Evolutionary conservation across 2,113 vertebrate genomes (phyloP).

Genomic region (Gallinago undulata): DNA sequence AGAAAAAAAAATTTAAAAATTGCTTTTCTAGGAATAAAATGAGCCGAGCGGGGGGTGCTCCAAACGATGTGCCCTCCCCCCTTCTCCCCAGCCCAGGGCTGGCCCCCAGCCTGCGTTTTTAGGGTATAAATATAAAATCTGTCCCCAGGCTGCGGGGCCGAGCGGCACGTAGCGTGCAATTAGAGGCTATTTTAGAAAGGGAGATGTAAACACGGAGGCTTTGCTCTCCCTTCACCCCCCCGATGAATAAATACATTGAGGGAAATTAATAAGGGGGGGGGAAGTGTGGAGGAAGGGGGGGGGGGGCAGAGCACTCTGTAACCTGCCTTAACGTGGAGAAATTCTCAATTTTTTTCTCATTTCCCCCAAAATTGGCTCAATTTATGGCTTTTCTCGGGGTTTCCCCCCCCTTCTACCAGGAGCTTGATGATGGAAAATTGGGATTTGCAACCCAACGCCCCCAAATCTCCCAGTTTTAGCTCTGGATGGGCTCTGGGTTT

Average conservation of each 20-base stretch:
- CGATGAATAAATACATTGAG: not conserved
- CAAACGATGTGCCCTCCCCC: accelerated
- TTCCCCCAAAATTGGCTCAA: not conserved
- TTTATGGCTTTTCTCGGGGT: not conserved
- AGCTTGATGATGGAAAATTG: not conserved
- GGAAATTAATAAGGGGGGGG: not conserved
- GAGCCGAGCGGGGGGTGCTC: not conserved
- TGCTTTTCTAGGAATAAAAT: not conserved
- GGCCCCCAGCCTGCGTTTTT: not conserved
- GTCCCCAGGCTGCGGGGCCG: not conserved
- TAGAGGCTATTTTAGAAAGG: not conserved
- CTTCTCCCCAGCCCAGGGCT: not conserved
- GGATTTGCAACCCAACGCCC: not conserved
- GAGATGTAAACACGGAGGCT: not conserved
- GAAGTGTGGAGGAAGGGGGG: too few species aligned
- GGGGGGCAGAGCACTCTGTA: not conserved
- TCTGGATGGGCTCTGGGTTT: accelerated
- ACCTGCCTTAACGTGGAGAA: accelerated
- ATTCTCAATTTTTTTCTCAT: too few species aligned
- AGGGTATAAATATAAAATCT: not conserved
- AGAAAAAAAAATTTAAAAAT: too few species aligned
- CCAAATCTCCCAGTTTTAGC: accelerated
- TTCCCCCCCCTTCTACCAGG: not conserved
- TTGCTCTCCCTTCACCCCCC: not conserved
- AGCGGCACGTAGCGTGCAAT: not conserved